Evolutionary conservation across 2,113 vertebrate species (phyloP).

Genomic region (Phyllostomus discolor): DNA sequence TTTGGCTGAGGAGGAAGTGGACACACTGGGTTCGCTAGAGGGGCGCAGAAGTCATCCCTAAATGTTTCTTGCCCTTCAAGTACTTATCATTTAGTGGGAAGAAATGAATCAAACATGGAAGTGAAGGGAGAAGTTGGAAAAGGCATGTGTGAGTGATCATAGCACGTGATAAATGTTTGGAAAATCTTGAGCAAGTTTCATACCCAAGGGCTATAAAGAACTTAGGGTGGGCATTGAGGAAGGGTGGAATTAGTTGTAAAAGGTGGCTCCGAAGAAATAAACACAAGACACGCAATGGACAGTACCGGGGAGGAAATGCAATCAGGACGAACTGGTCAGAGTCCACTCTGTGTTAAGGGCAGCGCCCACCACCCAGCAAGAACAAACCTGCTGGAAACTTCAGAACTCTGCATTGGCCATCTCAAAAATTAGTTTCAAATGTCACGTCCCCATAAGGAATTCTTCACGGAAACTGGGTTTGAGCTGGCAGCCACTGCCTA

Average conservation of each 20-base stretch:
- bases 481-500: neutral
- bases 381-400: neutral
- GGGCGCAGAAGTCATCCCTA: neutral
- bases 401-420: neutral
- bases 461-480: neutral
- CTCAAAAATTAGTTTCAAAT: neutral
- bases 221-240: neutral
- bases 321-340: neutral
- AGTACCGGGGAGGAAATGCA: neutral
- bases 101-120: neutral
- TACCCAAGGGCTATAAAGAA: neutral
- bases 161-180: neutral
- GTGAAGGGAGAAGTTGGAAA: neutral
- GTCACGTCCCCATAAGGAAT: neutral
- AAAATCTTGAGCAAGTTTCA: neutral
- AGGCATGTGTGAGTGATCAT: neutral
- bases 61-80: neutral
- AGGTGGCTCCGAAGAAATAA: neutral
- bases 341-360: neutral
- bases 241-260: constrained; percentile 9
- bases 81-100: neutral
- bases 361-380: neutral
- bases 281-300: neutral
- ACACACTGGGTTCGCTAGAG: neutral
- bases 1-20: neutral